Conservation (phyloP, 2,797 vertebrate genomes). For the Pipistrellus pygmaeus region DNA sequence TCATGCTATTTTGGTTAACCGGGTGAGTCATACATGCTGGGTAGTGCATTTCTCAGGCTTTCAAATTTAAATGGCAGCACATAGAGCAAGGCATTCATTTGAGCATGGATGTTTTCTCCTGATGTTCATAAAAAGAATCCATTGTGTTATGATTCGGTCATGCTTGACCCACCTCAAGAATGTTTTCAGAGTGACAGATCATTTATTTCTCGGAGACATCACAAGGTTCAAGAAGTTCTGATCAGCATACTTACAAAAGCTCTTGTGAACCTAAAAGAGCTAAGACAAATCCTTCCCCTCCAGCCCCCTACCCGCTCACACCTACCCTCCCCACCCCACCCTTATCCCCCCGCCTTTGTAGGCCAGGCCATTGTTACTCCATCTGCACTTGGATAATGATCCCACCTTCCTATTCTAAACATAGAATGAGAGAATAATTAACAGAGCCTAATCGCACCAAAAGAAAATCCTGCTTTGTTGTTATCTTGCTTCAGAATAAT, state of each 20-base stretch:
- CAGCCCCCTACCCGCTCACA: too few relatives aligned
- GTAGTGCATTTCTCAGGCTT: slow-evolving; percentile 71
- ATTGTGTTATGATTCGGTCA: slow-evolving; percentile 76
- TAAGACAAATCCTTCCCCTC: background rate
- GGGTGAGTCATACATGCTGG: slow-evolving; percentile 49
- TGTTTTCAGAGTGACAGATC: slow-evolving; percentile 64
- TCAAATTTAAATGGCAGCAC: slow-evolving; percentile 61
- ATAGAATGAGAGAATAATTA: slow-evolving; percentile 61
- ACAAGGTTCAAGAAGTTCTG: slow-evolving; percentile 60
- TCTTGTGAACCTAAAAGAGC: background rate
- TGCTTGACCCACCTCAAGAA: slow-evolving; percentile 72
- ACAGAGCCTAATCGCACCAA: slow-evolving; percentile 12
- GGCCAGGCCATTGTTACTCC: background rate
- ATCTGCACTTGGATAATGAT: slow-evolving; percentile 10
- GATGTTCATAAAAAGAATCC: slow-evolving; percentile 57
- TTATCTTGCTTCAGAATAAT: slow-evolving; percentile 51
- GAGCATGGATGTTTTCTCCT: background rate
- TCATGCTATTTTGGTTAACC: background rate
- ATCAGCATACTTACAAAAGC: slow-evolving; percentile 55
- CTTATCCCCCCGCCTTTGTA: background rate
- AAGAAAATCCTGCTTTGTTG: slow-evolving; percentile 57
- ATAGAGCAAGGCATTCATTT: slow-evolving; percentile 54
- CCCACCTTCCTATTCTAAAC: slow-evolving; percentile 64
- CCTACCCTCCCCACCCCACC: too few relatives aligned
- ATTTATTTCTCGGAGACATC: slow-evolving; percentile 65